Percentiles rank a stretch among this genome's conserved stretches.
These are phyloP conservation scores for Xenopus tropicalis DNA, from an alignment of 2,113 vertebrate species.

Conservation along the genomic window DNA sequence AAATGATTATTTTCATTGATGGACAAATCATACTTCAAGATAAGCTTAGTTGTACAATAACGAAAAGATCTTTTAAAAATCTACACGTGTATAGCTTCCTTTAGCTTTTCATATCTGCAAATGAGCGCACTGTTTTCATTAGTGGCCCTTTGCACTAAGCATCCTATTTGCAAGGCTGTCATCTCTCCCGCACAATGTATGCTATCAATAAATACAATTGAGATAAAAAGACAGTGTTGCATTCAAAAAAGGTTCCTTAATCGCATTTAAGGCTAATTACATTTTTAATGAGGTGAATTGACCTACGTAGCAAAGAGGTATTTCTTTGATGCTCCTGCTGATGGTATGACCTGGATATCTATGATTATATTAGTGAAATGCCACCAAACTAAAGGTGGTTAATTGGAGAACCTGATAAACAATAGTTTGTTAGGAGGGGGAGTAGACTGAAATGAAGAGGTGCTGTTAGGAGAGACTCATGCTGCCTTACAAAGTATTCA, in stretches of 20 bases:
- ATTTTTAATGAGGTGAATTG: conserved; percentile 22
- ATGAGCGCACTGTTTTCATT: too few relatives aligned
- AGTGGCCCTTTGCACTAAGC: too few relatives aligned
- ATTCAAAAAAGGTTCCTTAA: not conserved
- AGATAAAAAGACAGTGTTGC: not conserved
- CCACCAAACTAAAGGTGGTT: not conserved
- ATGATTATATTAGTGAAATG: not conserved
- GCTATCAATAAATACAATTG: not conserved
- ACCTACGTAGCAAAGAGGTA: conserved; percentile 2
- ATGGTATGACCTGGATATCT: not conserved
- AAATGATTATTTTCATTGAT: too few relatives aligned
- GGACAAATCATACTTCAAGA: too few relatives aligned
- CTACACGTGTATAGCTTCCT: too few relatives aligned
- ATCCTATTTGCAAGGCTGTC: not conserved
- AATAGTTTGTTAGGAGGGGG: too few relatives aligned
- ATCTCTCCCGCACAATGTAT: not conserved
- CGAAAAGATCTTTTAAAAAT: too few relatives aligned
- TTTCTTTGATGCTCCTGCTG: not conserved
- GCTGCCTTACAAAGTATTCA: too few relatives aligned
- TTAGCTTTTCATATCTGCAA: too few relatives aligned
- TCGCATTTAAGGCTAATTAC: not conserved
- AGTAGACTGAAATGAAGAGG: too few relatives aligned
- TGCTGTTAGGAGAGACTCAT: too few relatives aligned
- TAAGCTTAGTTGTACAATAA: too few relatives aligned
- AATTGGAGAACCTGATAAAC: not conserved